Percentiles rank a stretch among this genome's conserved stretches.
Evolutionary conservation across 2,113 vertebrate species (phyloP).

Genomic region (Neoarius graeffei): DNA sequence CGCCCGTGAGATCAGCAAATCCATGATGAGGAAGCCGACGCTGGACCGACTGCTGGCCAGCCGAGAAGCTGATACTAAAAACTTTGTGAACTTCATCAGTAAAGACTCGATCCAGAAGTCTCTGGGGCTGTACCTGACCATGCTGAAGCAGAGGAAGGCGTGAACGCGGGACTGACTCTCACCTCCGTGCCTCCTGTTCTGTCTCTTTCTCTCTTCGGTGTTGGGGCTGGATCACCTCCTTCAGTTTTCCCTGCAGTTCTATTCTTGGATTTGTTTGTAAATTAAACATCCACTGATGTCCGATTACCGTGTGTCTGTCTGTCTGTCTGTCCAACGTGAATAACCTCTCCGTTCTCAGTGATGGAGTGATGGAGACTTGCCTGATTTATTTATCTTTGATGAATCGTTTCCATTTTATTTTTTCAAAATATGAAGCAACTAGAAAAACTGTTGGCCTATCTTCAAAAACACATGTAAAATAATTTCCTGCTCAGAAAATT

Average conservation of each 20-base stretch:
- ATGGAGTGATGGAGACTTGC: background rate
- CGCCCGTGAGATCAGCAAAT: conserved; percentile 88
- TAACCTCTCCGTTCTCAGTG: no score
- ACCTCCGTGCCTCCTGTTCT: background rate
- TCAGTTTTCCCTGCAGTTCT: background rate
- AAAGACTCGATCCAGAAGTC: conserved; percentile 93
- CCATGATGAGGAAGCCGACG: conserved; percentile 84
- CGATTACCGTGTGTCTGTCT: background rate
- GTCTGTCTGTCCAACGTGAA: background rate
- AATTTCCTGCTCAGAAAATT: no score
- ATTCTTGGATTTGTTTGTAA: background rate
- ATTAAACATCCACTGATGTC: background rate
- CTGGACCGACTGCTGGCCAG: conserved; percentile 78
- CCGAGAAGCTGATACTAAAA: conserved; percentile 80
- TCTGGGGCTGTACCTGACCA: conserved; percentile 82
- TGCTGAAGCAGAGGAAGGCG: conserved; percentile 79
- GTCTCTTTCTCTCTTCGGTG: background rate
- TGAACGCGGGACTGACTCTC: conserved; percentile 44
- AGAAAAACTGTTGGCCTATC: background rate
- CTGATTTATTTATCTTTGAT: background rate
- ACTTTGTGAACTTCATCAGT: conserved; percentile 84
- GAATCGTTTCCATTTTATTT: no score
- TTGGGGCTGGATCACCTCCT: no score
- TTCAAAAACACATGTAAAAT: no score
- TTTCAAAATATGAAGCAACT: no score